Percentiles rank a stretch among this genome's conserved stretches.
These are phyloP conservation scores for Neomorphus geoffroyi DNA, from an alignment of 2,797 vertebrate genomes.

Conservation along the genomic window DNA sequence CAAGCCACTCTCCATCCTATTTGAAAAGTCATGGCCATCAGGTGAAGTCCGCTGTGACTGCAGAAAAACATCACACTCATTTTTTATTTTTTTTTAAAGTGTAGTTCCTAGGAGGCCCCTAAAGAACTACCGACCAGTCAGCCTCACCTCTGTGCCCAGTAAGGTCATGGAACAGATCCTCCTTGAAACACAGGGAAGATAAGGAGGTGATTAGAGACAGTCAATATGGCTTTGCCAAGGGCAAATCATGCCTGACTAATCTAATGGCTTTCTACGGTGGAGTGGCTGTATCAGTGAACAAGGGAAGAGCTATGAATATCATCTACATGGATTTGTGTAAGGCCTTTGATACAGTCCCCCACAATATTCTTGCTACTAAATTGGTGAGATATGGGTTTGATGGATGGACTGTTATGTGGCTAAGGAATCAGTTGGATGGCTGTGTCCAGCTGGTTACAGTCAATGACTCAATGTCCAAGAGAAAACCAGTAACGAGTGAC, in stretches of 20 bases:
- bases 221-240: neutral
- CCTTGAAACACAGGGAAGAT: neutral
- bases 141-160: neutral
- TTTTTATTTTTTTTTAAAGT: no score
- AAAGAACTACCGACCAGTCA: neutral
- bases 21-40: neutral
- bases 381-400: neutral
- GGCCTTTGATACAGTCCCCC: no score
- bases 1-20: neutral
- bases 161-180: no score
- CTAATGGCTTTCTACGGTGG: neutral
- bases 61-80: neutral
- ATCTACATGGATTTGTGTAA: no score
- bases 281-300: neutral
- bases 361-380: neutral
- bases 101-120: no score
- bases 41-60: neutral
- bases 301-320: neutral
- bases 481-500: neutral
- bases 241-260: neutral
- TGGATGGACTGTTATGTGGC: neutral
- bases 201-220: neutral
- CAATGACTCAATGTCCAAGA: neutral
- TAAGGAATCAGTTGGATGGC: neutral
- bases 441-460: neutral